phyloP scores from a whole-genome alignment of 2,113 vertebrate genomes.

The Chroicocephalus ridibundus region DNA sequence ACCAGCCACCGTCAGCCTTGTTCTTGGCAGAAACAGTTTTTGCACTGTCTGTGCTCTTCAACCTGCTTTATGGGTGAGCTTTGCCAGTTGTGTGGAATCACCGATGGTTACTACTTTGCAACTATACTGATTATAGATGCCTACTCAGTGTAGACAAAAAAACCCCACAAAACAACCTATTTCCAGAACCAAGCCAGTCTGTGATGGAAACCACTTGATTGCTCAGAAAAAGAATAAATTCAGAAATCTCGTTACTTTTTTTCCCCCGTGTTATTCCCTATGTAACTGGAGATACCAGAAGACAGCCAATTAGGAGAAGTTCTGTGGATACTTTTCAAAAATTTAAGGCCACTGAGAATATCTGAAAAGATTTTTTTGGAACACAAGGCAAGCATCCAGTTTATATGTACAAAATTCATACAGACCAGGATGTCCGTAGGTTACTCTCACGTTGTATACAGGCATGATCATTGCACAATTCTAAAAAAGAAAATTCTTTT shows the following conservation, averaged over 20 bases:
- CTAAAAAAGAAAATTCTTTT: not conserved
- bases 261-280: not conserved
- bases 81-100: not conserved
- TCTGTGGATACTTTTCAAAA: not conserved
- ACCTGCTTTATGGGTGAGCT: not conserved
- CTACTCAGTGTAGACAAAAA: not conserved
- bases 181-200: not conserved
- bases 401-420: accelerated
- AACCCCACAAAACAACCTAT: not conserved
- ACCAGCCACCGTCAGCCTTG: not conserved
- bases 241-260: not conserved
- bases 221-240: not conserved
- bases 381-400: not conserved
- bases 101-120: not conserved
- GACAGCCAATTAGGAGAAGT: not conserved
- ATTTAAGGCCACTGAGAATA: not conserved
- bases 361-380: not conserved
- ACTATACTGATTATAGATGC: not conserved
- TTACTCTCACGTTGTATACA: not conserved
- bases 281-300: not conserved
- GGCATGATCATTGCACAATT: accelerated
- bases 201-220: not conserved
- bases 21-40: not conserved
- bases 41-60: not conserved
- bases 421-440: not conserved